These are phyloP conservation scores for Rachycentron canadum DNA, from an alignment of 2,797 vertebrate genomes.

Conservation along the genomic window DNA sequence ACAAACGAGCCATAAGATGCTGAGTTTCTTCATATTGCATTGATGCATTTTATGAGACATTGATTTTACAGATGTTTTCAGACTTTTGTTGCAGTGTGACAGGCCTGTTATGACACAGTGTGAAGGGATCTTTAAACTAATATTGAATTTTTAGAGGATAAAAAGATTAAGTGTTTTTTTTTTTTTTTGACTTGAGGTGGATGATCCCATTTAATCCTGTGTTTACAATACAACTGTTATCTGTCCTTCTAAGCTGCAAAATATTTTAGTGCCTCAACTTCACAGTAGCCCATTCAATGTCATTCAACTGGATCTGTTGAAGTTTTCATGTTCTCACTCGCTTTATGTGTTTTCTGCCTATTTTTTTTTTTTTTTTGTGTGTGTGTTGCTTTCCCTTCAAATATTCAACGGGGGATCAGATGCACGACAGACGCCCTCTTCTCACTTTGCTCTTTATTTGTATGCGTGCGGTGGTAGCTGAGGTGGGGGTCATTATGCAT, in stretches of 20 bases:
- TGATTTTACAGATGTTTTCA: no score
- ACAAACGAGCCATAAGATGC: no score
- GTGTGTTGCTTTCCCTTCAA: constrained; percentile 23
- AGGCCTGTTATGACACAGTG: neutral
- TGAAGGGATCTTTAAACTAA: neutral
- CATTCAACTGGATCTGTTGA: constrained; percentile 4
- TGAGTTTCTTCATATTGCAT: no score
- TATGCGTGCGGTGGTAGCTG: constrained; percentile 18
- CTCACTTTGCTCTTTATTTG: constrained; percentile 26
- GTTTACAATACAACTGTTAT: constrained; percentile 51
- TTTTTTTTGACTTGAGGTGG: neutral
- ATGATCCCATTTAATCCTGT: constrained; percentile 41
- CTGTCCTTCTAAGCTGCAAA: neutral
- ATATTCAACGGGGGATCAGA: constrained; percentile 41
- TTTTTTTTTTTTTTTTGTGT: constrained; percentile 3
- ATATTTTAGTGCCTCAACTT: neutral
- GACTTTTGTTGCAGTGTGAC: no score
- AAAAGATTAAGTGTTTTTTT: constrained; percentile 22
- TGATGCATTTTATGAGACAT: no score
- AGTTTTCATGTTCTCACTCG: neutral
- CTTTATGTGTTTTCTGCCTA: neutral
- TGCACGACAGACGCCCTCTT: constrained; percentile 42
- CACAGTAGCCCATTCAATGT: neutral
- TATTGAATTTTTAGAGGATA: constrained; percentile 9
- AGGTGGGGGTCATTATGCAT: constrained; percentile 29